Percentiles rank a stretch among this genome's conserved stretches.
These are phyloP conservation scores for Nanger granti DNA, from an alignment of 2,113 vertebrate genomes.

Conservation along the genomic window DNA sequence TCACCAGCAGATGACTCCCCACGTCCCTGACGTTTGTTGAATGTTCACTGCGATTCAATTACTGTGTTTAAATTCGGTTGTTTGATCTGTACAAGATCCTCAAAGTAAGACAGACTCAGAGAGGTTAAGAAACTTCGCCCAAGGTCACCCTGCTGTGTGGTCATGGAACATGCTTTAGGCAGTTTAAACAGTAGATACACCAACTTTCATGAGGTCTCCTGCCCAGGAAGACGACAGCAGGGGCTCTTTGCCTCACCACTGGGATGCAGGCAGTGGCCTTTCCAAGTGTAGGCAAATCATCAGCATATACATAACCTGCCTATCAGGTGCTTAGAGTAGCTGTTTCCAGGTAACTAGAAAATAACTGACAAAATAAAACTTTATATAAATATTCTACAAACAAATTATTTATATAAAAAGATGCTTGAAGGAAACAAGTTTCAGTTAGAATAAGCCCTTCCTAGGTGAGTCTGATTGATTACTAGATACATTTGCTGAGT, in stretches of 20 bases:
- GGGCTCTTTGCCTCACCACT: neutral
- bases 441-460: neutral
- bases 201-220: neutral
- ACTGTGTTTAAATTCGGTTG: neutral
- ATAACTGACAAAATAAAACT: neutral
- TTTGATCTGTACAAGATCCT: neutral
- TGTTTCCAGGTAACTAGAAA: neutral
- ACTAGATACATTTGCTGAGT: neutral
- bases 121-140: neutral
- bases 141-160: neutral
- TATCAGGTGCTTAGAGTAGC: neutral
- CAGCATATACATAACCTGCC: neutral
- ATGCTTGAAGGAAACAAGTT: neutral
- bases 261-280: neutral
- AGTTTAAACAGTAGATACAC: neutral
- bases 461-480: neutral
- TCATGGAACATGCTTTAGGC: neutral
- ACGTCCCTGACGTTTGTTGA: neutral
- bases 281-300: neutral
- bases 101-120: neutral
- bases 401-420: neutral
- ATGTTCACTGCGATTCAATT: neutral
- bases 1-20: neutral
- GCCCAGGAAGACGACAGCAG: neutral
- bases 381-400: neutral